These are phyloP conservation scores for Ceratosolen solmsi DNA, from an alignment of 1,140 invertebrate genomes.

Conservation along the genomic window DNA sequence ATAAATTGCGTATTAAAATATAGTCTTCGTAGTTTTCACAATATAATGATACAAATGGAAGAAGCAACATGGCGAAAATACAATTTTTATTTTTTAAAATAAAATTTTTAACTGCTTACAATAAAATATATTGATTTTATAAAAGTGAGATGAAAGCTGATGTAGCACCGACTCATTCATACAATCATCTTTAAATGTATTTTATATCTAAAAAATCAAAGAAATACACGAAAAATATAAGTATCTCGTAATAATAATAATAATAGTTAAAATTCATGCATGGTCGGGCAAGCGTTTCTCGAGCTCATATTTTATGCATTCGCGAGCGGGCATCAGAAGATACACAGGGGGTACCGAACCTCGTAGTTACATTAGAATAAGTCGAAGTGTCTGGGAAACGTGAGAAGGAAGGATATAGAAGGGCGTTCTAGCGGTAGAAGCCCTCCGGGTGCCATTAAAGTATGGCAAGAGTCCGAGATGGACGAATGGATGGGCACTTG, in stretches of 20 bases:
- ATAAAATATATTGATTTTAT: too few relatives aligned
- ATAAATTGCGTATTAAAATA: too few relatives aligned
- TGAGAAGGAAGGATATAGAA: constrained; percentile 15
- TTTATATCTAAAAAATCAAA: background rate
- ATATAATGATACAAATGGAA: too few relatives aligned
- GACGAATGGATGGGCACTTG: background rate
- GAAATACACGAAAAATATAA: background rate
- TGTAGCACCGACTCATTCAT: too few relatives aligned
- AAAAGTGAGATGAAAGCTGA: too few relatives aligned
- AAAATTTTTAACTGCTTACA: too few relatives aligned
- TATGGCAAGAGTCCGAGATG: background rate
- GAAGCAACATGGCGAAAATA: too few relatives aligned
- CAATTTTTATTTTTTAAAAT: too few relatives aligned
- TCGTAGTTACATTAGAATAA: constrained; percentile 14
- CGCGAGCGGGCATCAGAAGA: background rate
- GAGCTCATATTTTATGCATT: constrained; percentile 19
- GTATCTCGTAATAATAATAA: too few relatives aligned
- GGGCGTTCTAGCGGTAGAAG: background rate
- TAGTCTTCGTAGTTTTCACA: too few relatives aligned
- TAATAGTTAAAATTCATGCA: background rate
- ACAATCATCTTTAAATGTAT: background rate
- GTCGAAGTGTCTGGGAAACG: constrained; percentile 5
- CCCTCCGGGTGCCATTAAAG: constrained; percentile 1
- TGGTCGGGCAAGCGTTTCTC: constrained; percentile 1
- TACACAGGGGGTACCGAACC: background rate